Evolutionary conservation across 2,797 vertebrate genomes (phyloP), one percentile per base, ranked within the genome.

Genomic region (Urophycis tenuis): DNA sequence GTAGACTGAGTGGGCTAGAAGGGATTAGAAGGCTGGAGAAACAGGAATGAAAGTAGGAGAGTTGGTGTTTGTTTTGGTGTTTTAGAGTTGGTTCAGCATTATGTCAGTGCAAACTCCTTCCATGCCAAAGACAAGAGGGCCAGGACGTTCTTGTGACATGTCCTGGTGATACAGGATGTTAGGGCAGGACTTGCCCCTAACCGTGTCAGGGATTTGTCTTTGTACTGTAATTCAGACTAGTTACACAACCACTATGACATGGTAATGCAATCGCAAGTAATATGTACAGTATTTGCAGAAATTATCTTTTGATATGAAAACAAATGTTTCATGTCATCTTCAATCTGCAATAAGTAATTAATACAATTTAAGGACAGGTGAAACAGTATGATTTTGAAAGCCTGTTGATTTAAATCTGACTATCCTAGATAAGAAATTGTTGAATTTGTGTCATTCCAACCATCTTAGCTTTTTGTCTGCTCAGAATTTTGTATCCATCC

Each of bases 1-100:
- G 91, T 93, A 82, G 94, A 93, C 83, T 94, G 87, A 93, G 53
- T 0, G 17, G 29, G 79, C 31, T 36, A 6, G 25, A 75, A 45
- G 60, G 60, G 60, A 67, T 25, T 25, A 72, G 71, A 36, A 5
- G 19, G 22, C 22, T 36, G 2, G 5, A 33, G 32, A 36, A 22
- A 36, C 22, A 9, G 22, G 3, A 72, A 25, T 36, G 12, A 25
- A 36, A 19, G 19, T 15, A 60, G n/a, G 53, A 60, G 19, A 22
- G 53, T 25, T 60, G 22, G 3, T 22, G 53, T 25, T 19, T 19
- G 19, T 67, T 67, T 29, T 12, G n/a, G 60, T 67, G 60, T 67
- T 29, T 10, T 67, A 67, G 9, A 67, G 29, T 67, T 67, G 60
- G 25, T 67, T 67, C n/a, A 29, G 53, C n/a, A 67, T 67, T 67